A percentile compares a stretch with the other conserved stretches of the same genome.
These are phyloP conservation scores for Agrotis puta DNA, from an alignment of 2,888 invertebrate genomes.

Conservation along the genomic window DNA sequence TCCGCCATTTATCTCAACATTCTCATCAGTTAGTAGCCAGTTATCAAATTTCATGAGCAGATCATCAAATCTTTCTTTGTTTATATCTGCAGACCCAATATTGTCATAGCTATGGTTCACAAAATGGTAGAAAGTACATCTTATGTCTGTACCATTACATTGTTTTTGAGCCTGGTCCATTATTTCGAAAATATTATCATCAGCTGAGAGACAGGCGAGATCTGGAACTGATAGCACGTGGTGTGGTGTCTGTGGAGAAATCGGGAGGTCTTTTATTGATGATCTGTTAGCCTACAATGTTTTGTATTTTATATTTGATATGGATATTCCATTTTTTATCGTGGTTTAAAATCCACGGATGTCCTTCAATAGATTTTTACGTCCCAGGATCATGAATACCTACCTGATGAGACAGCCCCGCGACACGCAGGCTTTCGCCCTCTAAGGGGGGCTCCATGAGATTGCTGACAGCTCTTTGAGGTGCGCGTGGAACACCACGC, in stretches of 20 bases:
- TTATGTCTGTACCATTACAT: slow-evolving; percentile 48
- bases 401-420: too few species aligned
- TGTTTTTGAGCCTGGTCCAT: slow-evolving; percentile 32
- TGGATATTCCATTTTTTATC: too few species aligned
- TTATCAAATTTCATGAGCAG: slow-evolving; percentile 52
- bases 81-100: slow-evolving; percentile 28
- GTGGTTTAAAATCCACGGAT: too few species aligned
- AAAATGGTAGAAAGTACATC: slow-evolving; percentile 54
- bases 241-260: slow-evolving; percentile 46
- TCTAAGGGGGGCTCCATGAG: too few species aligned
- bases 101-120: slow-evolving; percentile 28
- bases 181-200: slow-evolving; percentile 48
- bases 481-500: too few species aligned
- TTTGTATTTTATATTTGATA: too few species aligned
- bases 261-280: neutral
- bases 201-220: slow-evolving; percentile 45
- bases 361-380: too few species aligned
- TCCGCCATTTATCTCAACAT: neutral
- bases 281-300: too few species aligned
- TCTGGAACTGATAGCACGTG: slow-evolving; percentile 1
- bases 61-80: slow-evolving; percentile 44
- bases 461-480: too few species aligned
- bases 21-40: slow-evolving; percentile 46
- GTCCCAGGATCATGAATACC: too few species aligned
- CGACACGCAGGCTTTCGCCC: too few species aligned